Evolutionary conservation across 2,113 vertebrate genomes (phyloP), one percentile per base, ranked within the genome.

Genomic region (Aptenodytes patagonicus): DNA sequence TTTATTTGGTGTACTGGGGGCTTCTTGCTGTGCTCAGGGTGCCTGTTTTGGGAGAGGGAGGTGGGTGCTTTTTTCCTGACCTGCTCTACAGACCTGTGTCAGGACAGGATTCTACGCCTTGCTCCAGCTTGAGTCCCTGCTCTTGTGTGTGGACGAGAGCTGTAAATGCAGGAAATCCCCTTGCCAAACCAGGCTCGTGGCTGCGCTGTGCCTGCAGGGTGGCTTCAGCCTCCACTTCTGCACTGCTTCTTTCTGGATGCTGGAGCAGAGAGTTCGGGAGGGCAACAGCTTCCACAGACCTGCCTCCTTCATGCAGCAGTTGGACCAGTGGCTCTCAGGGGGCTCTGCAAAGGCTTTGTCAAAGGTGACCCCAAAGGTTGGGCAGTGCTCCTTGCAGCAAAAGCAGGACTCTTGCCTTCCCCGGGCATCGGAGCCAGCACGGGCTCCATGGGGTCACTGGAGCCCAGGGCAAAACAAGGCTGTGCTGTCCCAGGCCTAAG

Each of bases 391-490:
- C 0, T 1, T 26, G 32, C 46, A 73, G 36, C 28, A 42, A 5
- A 55, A 71, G 17, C 38, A 58, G 51, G 52, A 46, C 25, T 49
- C 17, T 40, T 57, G 25, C 31, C 58, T 89, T 47, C 58, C 52
- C 40, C 0, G 3, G 25, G 40, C 40, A 13, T 16, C 3, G 1
- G 17, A 71, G 58, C n/a, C 82, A 83, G 38, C 21, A 6, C 0
- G 1, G 55, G 3, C 55, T 25, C 58, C 5, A 1, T 16, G 36
- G 13, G 13, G 18, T 36, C 3, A 3, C 42, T 6, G 26, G 17
- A 18, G 14, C 51, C 17, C 51, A 40, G 62, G n/a, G 29, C 58
- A 71, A 55, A 72, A 36, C 19, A 51, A 73, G 58, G 34, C 17
- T 42, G 18, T 54, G 31, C 52, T 81, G 28, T 62, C 44, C 55